Percentiles rank a stretch among this genome's conserved stretches.
Evolutionary conservation across 1,140 invertebrate species (phyloP).

Genomic region (Formica exsecta): DNA sequence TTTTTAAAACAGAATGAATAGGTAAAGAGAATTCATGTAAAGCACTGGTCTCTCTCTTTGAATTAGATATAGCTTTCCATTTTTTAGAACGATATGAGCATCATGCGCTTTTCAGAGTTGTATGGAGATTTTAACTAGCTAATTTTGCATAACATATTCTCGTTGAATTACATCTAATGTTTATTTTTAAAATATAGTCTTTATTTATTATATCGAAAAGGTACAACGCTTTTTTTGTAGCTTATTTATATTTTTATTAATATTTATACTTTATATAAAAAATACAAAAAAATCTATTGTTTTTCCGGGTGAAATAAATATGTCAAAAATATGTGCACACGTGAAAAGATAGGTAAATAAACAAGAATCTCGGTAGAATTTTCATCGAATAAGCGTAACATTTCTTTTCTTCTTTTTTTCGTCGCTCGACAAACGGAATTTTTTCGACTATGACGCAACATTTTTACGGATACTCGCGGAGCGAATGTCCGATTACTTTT

Average conservation of each 20-base stretch:
- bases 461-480: not conserved
- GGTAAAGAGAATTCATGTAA: not conserved
- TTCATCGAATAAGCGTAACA: not conserved
- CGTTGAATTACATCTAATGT: not conserved
- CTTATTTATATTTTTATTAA: too few relatives aligned
- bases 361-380: not conserved
- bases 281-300: not conserved
- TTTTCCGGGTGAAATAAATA: not conserved
- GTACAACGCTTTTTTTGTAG: too few relatives aligned
- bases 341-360: not conserved
- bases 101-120: not conserved
- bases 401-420: not conserved
- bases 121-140: not conserved
- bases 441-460: not conserved
- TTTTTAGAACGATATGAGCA: not conserved
- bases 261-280: too few relatives aligned
- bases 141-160: not conserved
- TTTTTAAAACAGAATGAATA: slow-evolving; percentile 12
- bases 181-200: slow-evolving; percentile 4
- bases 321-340: not conserved
- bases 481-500: too few relatives aligned
- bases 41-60: not conserved
- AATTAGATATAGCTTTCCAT: slow-evolving; percentile 29
- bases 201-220: not conserved
- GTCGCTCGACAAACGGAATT: slow-evolving; percentile 15